These are phyloP conservation scores for Megaptera novaeangliae DNA, from an alignment of 2,113 vertebrate genomes.

Conservation along the genomic window DNA sequence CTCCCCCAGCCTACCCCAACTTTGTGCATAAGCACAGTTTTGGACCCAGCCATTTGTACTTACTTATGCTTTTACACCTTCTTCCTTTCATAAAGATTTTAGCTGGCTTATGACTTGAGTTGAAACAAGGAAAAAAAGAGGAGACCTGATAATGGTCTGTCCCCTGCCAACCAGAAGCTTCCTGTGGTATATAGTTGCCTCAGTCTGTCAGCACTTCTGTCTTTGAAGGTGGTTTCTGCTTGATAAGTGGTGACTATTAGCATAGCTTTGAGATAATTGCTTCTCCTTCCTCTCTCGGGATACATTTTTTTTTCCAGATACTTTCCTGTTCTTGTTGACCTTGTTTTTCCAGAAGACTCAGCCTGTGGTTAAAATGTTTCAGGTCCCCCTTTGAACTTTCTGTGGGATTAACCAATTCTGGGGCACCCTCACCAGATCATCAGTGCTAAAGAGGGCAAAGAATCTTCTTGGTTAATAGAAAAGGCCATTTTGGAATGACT, in stretches of 20 bases:
- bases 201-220: conserved; percentile 45
- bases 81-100: conserved; percentile 63
- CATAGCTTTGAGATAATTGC: conserved; percentile 38
- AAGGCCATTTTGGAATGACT: conserved; percentile 47
- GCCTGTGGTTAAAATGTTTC: conserved; percentile 61
- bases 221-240: conserved; percentile 66
- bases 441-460: conserved; percentile 44
- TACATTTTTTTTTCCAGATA: neutral
- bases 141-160: conserved; percentile 39
- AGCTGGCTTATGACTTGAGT: conserved; percentile 56
- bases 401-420: conserved; percentile 45
- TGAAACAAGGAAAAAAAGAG: conserved; percentile 52
- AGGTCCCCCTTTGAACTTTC: conserved; percentile 33
- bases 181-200: conserved; percentile 40
- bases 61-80: conserved; percentile 44
- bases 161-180: conserved; percentile 45
- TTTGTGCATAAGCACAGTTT: conserved; percentile 23
- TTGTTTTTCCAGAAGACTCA: conserved; percentile 61
- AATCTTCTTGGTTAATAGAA: conserved; percentile 57
- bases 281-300: conserved; percentile 37
- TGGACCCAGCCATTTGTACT: conserved; percentile 14
- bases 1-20: neutral
- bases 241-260: conserved; percentile 54
- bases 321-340: conserved; percentile 53
- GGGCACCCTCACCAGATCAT: conserved; percentile 33